These are phyloP conservation scores for Gyps fulvus DNA, from an alignment of 2,113 vertebrate genomes.

Conservation along the genomic window DNA sequence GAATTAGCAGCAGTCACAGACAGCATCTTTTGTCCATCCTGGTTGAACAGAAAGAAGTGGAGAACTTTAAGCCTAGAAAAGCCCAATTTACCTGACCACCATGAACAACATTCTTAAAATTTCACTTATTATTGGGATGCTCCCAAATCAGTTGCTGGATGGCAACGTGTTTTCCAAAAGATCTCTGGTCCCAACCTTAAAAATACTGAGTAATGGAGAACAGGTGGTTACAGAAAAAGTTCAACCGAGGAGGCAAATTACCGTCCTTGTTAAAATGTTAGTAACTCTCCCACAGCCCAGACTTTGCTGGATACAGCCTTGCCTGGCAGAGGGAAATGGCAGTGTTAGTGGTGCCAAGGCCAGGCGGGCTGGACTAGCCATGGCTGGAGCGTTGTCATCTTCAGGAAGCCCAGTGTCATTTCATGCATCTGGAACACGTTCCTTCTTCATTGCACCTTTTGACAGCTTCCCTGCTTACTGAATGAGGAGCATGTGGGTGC, in stretches of 20 bases:
- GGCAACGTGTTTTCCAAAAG: neutral
- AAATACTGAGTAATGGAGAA: neutral
- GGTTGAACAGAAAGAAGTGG: neutral
- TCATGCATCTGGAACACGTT: neutral
- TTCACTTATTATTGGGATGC: neutral
- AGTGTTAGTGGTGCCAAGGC: neutral
- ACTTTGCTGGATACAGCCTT: neutral
- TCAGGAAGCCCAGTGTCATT: neutral
- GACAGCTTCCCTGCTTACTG: neutral
- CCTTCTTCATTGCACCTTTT: neutral
- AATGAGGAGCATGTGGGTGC: neutral
- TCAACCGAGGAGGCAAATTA: neutral
- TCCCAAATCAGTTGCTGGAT: neutral
- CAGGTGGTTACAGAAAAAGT: neutral
- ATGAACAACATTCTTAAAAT: neutral
- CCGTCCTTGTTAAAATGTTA: neutral
- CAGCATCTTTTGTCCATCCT: neutral
- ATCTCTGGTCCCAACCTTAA: neutral
- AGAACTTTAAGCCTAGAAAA: neutral
- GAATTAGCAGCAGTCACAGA: neutral
- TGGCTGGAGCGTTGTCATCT: accelerated
- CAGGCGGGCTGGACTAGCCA: neutral
- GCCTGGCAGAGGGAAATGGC: neutral
- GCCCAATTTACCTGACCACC: neutral
- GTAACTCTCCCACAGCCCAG: neutral